Conservation (phyloP, 2,113 vertebrate species). For the Eulacestoma nigropectus region DNA sequence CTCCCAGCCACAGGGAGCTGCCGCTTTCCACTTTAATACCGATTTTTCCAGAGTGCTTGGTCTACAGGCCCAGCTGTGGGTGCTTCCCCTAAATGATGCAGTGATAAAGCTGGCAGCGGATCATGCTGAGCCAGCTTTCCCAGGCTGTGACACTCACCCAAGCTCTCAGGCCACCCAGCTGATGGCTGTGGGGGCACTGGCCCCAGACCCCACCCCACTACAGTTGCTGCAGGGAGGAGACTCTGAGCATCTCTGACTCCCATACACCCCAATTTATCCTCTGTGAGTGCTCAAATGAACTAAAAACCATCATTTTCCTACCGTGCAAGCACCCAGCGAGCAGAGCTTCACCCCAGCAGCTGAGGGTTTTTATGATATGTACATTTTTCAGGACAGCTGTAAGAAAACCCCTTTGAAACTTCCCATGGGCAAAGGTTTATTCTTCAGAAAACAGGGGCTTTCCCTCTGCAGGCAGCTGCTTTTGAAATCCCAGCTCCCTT, state of each 20-base stretch:
- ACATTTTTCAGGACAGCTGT: background rate
- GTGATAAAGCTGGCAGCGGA: background rate
- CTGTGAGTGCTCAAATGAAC: background rate
- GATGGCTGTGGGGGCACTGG: background rate
- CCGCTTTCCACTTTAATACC: accelerated
- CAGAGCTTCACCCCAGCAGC: background rate
- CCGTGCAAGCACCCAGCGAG: accelerated
- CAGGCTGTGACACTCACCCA: background rate
- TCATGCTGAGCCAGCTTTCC: background rate
- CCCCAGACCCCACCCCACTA: background rate
- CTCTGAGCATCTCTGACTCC: background rate
- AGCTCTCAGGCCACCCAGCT: background rate
- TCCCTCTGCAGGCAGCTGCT: background rate
- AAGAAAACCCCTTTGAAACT: background rate
- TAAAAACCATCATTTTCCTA: background rate
- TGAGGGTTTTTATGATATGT: accelerated
- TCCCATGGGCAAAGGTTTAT: background rate
- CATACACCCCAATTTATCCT: background rate
- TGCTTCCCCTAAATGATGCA: background rate
- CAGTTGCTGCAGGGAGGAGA: background rate
- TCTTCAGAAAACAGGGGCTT: accelerated
- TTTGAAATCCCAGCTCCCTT: background rate
- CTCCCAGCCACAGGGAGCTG: background rate
- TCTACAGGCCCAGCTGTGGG: background rate
- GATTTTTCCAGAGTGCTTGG: background rate